Conservation (phyloP, 2,113 vertebrate species). For the Ovibos moschatus region DNA sequence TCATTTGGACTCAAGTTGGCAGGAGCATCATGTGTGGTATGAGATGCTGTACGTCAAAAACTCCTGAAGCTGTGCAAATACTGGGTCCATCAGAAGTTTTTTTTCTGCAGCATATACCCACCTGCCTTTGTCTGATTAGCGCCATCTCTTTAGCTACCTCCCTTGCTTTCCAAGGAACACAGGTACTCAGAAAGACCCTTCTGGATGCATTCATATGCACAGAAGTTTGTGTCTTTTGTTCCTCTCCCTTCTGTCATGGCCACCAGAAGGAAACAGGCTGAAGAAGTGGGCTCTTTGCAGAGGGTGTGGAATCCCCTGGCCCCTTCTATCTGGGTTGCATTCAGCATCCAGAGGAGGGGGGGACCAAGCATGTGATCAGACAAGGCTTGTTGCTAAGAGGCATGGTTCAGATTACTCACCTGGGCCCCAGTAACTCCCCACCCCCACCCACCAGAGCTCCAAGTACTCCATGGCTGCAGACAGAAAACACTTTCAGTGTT, state of each 20-base stretch:
- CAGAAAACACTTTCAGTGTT: not conserved
- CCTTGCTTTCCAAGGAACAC: slow-evolving; percentile 38
- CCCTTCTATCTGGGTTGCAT: slow-evolving; percentile 6
- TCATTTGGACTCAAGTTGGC: not conserved
- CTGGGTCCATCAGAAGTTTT: not conserved
- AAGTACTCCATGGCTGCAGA: not conserved
- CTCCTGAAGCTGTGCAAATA: not conserved
- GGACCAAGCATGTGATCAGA: not conserved
- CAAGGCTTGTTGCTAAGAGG: not conserved
- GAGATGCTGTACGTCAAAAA: not conserved
- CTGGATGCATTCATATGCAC: slow-evolving; percentile 43
- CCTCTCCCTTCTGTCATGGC: not conserved
- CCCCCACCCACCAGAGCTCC: not conserved
- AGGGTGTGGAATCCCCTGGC: not conserved
- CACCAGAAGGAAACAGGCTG: slow-evolving; percentile 25
- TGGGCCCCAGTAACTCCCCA: not conserved
- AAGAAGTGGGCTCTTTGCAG: not conserved
- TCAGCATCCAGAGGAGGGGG: not conserved
- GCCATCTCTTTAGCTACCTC: not conserved
- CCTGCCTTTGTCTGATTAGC: slow-evolving; percentile 38
- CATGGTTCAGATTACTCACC: not conserved
- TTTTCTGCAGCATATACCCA: not conserved
- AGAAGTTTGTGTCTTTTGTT: not conserved
- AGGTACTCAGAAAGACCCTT: slow-evolving; percentile 1
- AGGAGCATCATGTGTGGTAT: not conserved